Evolutionary conservation across 2,797 vertebrate species (phyloP).

Genomic region (Rhabdomys pumilio): DNA sequence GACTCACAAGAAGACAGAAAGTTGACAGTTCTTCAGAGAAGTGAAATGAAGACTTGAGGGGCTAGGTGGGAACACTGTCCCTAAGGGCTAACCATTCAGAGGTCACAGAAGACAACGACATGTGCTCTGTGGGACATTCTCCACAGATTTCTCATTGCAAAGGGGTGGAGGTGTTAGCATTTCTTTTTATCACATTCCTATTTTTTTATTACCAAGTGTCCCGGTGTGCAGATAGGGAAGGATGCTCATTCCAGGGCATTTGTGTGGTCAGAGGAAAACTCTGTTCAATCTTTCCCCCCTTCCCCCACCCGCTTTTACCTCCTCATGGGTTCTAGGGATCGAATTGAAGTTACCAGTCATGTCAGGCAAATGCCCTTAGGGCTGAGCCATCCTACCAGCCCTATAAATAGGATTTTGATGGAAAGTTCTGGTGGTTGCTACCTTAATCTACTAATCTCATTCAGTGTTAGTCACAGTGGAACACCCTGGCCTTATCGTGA

Average conservation of each 20-base stretch:
- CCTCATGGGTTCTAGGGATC: neutral
- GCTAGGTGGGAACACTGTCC: too few species aligned
- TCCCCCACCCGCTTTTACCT: too few species aligned
- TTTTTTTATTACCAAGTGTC: neutral
- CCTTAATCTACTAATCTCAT: neutral
- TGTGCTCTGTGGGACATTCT: fast-evolving
- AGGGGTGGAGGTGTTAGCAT: neutral
- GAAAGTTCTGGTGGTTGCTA: neutral
- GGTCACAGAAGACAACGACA: too few species aligned
- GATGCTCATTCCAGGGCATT: too few species aligned
- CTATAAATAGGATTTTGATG: neutral
- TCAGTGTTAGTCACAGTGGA: neutral
- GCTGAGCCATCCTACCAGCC: neutral
- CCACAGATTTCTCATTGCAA: neutral
- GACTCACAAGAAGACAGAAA: conserved; percentile 13
- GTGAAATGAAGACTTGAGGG: neutral
- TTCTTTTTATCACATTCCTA: neutral
- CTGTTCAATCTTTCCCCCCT: neutral
- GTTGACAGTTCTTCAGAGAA: neutral
- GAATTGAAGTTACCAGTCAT: neutral
- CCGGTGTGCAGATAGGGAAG: neutral
- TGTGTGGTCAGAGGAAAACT: neutral
- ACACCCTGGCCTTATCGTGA: neutral
- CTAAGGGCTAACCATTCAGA: neutral
- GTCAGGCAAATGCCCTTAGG: neutral